Conservation (phyloP, 2,888 invertebrate species). For the Ethmia dodecea region DNA sequence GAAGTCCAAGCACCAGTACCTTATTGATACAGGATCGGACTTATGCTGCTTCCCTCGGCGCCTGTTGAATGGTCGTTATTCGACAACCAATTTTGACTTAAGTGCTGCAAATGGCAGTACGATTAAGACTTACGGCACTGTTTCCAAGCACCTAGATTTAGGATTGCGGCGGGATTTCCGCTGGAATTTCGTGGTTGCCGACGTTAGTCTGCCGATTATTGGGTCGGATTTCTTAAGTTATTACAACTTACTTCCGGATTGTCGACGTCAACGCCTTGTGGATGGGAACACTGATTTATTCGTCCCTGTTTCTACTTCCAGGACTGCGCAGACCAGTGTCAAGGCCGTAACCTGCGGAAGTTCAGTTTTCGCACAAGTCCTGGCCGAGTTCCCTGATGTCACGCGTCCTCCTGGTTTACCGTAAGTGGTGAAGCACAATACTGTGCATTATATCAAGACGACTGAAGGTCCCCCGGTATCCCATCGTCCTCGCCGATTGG, state of each 20-base stretch:
- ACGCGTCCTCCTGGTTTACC: too few relatives aligned
- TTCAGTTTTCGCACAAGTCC: conserved; percentile 2
- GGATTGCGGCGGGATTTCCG: conserved; percentile 11
- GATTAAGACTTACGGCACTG: conserved; percentile 6
- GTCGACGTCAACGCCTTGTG: background rate
- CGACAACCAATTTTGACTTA: conserved; percentile 1
- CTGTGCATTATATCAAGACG: conserved; percentile 21
- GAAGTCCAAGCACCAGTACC: conserved; percentile 1
- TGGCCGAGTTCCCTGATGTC: background rate
- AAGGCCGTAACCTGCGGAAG: background rate
- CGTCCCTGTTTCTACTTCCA: background rate
- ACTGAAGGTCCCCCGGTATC: conserved; percentile 12
- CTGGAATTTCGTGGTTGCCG: conserved; percentile 15
- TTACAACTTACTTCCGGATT: conserved; percentile 5
- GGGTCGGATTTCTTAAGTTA: conserved; percentile 4
- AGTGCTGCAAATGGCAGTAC: conserved; percentile 8
- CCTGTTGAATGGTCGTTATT: background rate
- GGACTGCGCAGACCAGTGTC: background rate
- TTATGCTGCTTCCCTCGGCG: conserved; percentile 13
- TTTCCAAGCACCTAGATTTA: background rate
- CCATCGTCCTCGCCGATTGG: conserved; percentile 18
- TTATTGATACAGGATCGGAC: conserved; percentile 18
- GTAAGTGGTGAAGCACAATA: too few relatives aligned
- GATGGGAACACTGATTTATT: conserved; percentile 2
- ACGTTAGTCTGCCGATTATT: conserved; percentile 6